phyloP scores from a whole-genome alignment of 2,797 vertebrate species.

The Morelia viridis region DNA sequence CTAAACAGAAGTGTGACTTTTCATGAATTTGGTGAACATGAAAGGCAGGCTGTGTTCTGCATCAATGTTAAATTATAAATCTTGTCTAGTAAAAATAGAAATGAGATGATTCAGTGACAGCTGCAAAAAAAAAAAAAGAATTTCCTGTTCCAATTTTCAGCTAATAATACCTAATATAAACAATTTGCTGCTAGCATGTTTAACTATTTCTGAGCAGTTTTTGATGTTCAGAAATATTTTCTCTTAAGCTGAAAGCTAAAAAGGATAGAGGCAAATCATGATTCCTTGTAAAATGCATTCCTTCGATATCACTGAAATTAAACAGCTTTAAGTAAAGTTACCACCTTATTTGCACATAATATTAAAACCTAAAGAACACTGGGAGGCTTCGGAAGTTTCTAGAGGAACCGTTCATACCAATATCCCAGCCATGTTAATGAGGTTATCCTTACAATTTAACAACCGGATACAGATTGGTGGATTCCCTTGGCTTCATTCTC shows the following conservation, averaged over 20 bases:
- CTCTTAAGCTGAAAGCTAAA: neutral
- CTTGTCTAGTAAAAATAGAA: conserved; percentile 27
- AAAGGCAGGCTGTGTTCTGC: neutral
- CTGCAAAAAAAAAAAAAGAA: conserved; percentile 8
- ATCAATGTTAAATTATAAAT: conserved; percentile 22
- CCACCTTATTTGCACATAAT: neutral
- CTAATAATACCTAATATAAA: conserved; percentile 21
- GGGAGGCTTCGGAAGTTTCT: neutral
- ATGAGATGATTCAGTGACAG: conserved; percentile 16
- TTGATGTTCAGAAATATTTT: neutral
- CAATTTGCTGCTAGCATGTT: conserved; percentile 8
- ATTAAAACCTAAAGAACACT: neutral
- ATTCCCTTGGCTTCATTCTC: no score
- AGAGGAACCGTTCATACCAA: neutral
- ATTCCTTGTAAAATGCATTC: neutral
- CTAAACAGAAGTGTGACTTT: conserved; percentile 15
- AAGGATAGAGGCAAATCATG: neutral
- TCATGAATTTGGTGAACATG: neutral
- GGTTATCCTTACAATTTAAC: neutral
- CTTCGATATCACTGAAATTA: neutral
- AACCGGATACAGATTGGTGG: neutral
- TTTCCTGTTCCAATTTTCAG: conserved; percentile 20
- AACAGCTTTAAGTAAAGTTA: neutral
- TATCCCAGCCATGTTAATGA: neutral
- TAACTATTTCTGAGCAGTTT: neutral